These are phyloP conservation scores for Solea senegalensis DNA, from an alignment of 2,113 vertebrate genomes.

Conservation along the genomic window DNA sequence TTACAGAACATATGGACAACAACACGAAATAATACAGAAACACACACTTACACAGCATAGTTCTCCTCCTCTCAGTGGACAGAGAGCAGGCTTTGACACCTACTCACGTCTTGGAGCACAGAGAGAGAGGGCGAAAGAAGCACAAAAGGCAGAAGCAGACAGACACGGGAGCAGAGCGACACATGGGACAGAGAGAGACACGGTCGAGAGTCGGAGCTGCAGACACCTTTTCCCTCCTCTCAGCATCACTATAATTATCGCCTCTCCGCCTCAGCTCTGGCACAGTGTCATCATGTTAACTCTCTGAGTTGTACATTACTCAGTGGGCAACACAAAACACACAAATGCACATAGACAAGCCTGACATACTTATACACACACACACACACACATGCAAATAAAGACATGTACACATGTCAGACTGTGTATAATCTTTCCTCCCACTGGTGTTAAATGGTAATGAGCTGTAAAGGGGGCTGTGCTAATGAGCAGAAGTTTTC, in stretches of 20 bases:
- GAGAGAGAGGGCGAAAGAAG: constrained; percentile 16
- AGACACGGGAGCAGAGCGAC: constrained; percentile 26
- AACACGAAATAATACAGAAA: too few relatives aligned
- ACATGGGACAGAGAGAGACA: constrained; percentile 23
- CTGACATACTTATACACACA: background rate
- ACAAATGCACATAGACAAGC: constrained; percentile 3
- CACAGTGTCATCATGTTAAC: constrained; percentile 69
- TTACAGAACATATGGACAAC: too few relatives aligned
- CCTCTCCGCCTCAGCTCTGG: constrained; percentile 61
- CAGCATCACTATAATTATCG: constrained; percentile 68
- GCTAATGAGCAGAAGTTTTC: constrained; percentile 69
- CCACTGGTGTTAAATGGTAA: constrained; percentile 51
- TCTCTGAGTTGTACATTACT: constrained; percentile 60
- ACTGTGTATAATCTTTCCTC: constrained; percentile 22
- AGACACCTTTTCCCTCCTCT: constrained; percentile 55
- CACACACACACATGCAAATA: constrained; percentile 1
- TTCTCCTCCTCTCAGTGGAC: background rate
- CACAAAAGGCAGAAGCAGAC: constrained; percentile 9
- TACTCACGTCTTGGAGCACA: constrained; percentile 16
- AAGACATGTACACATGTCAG: constrained; percentile 1
- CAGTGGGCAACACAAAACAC: constrained; percentile 41
- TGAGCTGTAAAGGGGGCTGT: constrained; percentile 57
- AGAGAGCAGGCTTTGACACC: constrained; percentile 24
- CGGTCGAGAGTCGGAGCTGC: constrained; percentile 45
- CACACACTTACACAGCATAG: too few relatives aligned